These are phyloP conservation scores for Tinea semifulvella DNA, from an alignment of 2,888 invertebrate genomes.

Conservation along the genomic window DNA sequence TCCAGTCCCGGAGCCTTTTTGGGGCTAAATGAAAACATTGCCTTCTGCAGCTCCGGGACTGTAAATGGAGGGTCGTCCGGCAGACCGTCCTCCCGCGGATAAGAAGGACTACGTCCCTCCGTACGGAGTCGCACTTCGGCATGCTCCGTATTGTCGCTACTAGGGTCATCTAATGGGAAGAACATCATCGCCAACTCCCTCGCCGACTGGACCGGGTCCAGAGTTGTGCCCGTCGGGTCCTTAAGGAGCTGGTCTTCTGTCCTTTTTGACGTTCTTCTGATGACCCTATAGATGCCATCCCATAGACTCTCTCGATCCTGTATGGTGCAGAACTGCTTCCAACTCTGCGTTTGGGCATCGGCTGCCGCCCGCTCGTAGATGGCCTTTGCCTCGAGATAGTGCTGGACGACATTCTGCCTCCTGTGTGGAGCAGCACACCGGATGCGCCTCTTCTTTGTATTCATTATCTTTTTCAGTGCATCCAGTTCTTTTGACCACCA, in stretches of 20 bases:
- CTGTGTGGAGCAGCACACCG: conserved; percentile 7
- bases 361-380: neutral
- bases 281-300: conserved; percentile 18
- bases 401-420: neutral
- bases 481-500: conserved; percentile 14
- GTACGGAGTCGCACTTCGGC: too few species aligned
- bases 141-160: neutral
- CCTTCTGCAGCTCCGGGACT: conserved; percentile 1
- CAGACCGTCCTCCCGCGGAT: neutral
- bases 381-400: conserved; percentile 10
- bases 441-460: conserved; percentile 11
- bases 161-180: neutral
- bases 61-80: conserved; percentile 15
- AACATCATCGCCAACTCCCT: neutral
- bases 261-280: conserved; percentile 7
- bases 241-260: neutral
- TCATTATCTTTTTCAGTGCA: neutral
- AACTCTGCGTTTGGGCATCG: conserved; percentile 16
- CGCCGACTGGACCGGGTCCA: neutral
- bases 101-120: neutral
- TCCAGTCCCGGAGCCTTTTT: conserved; percentile 17
- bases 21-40: conserved; percentile 10
- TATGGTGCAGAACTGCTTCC: conserved; percentile 17
- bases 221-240: neutral
- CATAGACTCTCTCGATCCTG: conserved; percentile 17